Conservation (phyloP, 2,797 vertebrate genomes). For the Phoebastria nigripes region DNA sequence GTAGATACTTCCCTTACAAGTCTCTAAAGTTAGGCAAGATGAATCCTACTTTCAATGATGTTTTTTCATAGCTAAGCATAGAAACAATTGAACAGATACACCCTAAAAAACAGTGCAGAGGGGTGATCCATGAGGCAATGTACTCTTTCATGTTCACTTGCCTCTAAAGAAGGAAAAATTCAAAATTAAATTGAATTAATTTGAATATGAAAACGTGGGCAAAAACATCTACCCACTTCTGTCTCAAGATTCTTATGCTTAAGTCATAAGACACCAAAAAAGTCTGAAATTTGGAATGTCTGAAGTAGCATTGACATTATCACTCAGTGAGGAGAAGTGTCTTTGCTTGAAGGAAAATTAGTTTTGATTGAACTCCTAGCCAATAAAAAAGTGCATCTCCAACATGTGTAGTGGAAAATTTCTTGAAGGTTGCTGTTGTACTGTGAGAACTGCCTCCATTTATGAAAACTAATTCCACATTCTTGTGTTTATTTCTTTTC, state of each 20-base stretch:
- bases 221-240: slow-evolving; percentile 32
- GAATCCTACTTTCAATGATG: neutral
- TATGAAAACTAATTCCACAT: neutral
- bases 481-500: neutral
- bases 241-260: slow-evolving; percentile 22
- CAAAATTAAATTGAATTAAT: slow-evolving; percentile 12
- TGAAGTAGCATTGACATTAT: neutral
- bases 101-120: neutral
- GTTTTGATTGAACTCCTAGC: neutral
- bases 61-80: neutral
- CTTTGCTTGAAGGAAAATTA: neutral
- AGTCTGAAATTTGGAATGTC: neutral
- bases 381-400: neutral
- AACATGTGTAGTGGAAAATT: neutral
- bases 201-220: neutral
- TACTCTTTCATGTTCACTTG: neutral
- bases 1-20: neutral
- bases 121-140: neutral
- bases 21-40: neutral
- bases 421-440: neutral
- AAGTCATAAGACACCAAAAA: neutral
- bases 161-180: slow-evolving; percentile 3
- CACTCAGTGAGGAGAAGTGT: neutral
- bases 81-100: neutral
- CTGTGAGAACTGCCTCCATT: neutral